Evolutionary conservation across 2,113 vertebrate species (phyloP).

Genomic region (Petrocephalus zakoni): DNA sequence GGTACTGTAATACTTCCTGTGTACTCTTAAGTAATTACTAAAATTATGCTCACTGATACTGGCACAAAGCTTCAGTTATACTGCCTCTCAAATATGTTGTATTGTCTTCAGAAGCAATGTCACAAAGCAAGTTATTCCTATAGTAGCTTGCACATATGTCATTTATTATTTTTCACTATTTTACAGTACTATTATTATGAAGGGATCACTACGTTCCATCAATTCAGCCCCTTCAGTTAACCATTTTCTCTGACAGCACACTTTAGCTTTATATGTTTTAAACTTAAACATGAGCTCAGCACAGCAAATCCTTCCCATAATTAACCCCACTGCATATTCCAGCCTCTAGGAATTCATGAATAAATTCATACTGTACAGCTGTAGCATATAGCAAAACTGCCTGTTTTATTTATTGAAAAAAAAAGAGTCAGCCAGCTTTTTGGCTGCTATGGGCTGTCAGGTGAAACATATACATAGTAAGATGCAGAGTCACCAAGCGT

Average conservation of each 20-base stretch:
- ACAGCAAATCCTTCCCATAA: slow-evolving; percentile 45
- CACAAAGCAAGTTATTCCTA: not conserved
- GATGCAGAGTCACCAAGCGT: not conserved
- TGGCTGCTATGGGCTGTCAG: not conserved
- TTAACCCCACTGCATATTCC: slow-evolving; percentile 44
- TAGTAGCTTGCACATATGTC: not conserved
- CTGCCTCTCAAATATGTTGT: not conserved
- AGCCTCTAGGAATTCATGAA: slow-evolving; percentile 57
- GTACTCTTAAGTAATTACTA: not conserved
- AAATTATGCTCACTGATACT: not conserved
- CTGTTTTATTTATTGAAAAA: slow-evolving; percentile 32
- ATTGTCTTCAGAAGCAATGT: not conserved
- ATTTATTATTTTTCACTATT: not conserved
- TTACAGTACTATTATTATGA: not conserved
- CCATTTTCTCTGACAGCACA: not conserved
- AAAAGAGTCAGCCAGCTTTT: not conserved
- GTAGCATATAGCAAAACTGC: slow-evolving; percentile 53
- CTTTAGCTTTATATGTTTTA: slow-evolving; percentile 4
- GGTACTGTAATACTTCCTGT: not conserved
- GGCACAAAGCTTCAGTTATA: not conserved
- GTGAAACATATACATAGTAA: too few relatives aligned
- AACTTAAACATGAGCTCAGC: not conserved
- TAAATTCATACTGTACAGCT: slow-evolving; percentile 53
- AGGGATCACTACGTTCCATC: not conserved
- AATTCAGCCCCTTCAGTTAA: not conserved